These are phyloP conservation scores for Drosophila hamatofila DNA, from an alignment of 2,888 invertebrate genomes.

Conservation along the genomic window DNA sequence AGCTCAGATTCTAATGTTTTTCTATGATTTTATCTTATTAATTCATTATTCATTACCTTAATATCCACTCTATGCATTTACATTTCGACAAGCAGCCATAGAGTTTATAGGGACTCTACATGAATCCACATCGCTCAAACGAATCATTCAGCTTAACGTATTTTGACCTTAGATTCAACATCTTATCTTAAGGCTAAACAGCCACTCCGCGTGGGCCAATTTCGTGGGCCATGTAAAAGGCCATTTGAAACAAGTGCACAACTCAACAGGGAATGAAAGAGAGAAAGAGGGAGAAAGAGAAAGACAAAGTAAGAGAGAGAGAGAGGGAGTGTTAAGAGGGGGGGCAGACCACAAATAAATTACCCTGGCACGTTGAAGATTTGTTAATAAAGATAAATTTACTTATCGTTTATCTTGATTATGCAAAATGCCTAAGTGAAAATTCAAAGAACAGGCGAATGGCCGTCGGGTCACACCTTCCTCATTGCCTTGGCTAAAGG, in stretches of 20 bases:
- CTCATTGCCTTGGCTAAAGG: slow-evolving; percentile 10
- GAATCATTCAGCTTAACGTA: slow-evolving; percentile 12
- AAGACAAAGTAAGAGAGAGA: neutral
- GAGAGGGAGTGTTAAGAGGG: neutral
- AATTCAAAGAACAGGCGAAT: slow-evolving; percentile 63
- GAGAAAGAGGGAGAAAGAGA: neutral
- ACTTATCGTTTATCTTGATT: slow-evolving; percentile 79
- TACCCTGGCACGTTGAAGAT: slow-evolving; percentile 74
- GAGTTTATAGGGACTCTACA: neutral
- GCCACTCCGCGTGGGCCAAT: slow-evolving; percentile 46
- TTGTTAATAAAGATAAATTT: slow-evolving; percentile 80
- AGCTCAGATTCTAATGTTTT: no score
- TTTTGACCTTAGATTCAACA: slow-evolving; percentile 24
- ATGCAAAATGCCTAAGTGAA: slow-evolving; percentile 79
- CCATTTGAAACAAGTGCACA: slow-evolving; percentile 32
- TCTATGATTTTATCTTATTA: no score
- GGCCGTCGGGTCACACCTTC: slow-evolving; percentile 8
- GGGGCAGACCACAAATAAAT: slow-evolving; percentile 70
- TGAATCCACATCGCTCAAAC: neutral
- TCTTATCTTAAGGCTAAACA: slow-evolving; percentile 16
- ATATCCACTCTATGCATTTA: no score
- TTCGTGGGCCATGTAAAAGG: slow-evolving; percentile 55
- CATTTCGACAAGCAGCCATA: no score
- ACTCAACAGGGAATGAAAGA: neutral
- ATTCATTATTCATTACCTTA: no score